These are phyloP conservation scores for Toxonevra muliebris DNA, from an alignment of 2,888 invertebrate species.

Conservation along the genomic window DNA sequence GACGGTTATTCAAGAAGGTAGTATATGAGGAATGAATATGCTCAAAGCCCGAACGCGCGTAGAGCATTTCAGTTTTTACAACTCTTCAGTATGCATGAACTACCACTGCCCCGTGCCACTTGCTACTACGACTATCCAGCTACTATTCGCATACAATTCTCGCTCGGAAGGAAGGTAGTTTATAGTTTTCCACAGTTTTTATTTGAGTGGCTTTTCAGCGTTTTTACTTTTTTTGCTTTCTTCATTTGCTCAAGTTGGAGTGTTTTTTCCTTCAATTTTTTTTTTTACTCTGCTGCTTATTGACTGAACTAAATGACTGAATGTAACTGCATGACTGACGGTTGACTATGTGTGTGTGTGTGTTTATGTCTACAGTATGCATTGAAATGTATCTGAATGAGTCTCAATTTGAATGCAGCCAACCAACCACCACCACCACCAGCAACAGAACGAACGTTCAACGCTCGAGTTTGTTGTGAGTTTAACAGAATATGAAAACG, in stretches of 20 bases:
- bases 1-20: neutral
- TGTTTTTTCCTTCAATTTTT: slow-evolving; percentile 9
- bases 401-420: slow-evolving; percentile 22
- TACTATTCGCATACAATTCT: too few species aligned
- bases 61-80: too few species aligned
- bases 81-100: too few species aligned
- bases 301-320: too few species aligned
- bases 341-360: slow-evolving; percentile 9
- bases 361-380: neutral
- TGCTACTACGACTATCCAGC: too few species aligned
- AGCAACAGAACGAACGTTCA: slow-evolving; percentile 34
- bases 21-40: neutral
- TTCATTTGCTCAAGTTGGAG: slow-evolving; percentile 15
- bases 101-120: too few species aligned
- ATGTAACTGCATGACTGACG: neutral
- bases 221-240: neutral
- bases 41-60: neutral
- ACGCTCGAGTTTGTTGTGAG: slow-evolving; percentile 31
- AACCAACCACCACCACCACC: slow-evolving; percentile 28
- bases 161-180: too few species aligned
- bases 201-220: too few species aligned
- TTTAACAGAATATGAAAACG: slow-evolving; percentile 9
- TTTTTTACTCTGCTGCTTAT: neutral
- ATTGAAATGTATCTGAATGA: slow-evolving; percentile 33
- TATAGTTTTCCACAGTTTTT: too few species aligned